phyloP scores from a whole-genome alignment of 2,797 vertebrate species.

The Enteromius afrohamiltoni region DNA sequence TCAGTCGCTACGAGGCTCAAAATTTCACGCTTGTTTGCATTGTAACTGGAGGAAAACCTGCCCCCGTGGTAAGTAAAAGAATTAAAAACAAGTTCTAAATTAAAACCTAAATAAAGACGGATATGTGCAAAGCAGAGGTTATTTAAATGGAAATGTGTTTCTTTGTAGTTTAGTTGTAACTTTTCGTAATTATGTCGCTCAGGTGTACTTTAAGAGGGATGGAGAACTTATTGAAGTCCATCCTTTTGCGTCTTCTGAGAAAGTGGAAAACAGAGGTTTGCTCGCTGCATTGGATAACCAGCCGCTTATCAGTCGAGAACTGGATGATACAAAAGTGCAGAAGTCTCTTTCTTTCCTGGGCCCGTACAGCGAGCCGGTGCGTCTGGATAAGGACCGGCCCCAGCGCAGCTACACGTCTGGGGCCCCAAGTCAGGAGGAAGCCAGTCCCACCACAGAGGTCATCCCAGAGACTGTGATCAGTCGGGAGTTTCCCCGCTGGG shows the following conservation, averaged over 20 bases:
- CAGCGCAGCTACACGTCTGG: conserved; percentile 62
- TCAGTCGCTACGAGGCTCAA: conserved; percentile 92
- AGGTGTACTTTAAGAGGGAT: conserved; percentile 95
- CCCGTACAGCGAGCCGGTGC: conserved; percentile 66
- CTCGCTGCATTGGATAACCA: conserved; percentile 70
- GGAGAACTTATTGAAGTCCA: conserved; percentile 88
- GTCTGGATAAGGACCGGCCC: conserved; percentile 69
- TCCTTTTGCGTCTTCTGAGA: conserved; percentile 68
- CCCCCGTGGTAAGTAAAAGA: conserved; percentile 82
- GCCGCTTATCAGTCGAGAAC: conserved; percentile 79
- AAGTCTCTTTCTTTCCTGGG: conserved; percentile 79
- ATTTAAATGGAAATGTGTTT: conserved; percentile 13
- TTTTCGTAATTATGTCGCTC: conserved; percentile 29
- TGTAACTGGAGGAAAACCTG: conserved; percentile 90
- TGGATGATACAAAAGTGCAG: conserved; percentile 89
- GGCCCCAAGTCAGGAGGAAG: conserved; percentile 30
- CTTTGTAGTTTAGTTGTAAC: neutral
- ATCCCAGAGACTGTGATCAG: conserved; percentile 91
- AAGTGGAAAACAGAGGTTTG: conserved; percentile 60
- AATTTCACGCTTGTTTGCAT: conserved; percentile 95
- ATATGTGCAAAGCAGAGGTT: neutral
- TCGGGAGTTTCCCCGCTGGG: conserved; percentile 92
- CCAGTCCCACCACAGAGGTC: conserved; percentile 76
- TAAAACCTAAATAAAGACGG: neutral
- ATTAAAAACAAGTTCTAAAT: neutral